phyloP scores from a whole-genome alignment of 2,113 vertebrate species.

The Brevimyrus niger region DNA sequence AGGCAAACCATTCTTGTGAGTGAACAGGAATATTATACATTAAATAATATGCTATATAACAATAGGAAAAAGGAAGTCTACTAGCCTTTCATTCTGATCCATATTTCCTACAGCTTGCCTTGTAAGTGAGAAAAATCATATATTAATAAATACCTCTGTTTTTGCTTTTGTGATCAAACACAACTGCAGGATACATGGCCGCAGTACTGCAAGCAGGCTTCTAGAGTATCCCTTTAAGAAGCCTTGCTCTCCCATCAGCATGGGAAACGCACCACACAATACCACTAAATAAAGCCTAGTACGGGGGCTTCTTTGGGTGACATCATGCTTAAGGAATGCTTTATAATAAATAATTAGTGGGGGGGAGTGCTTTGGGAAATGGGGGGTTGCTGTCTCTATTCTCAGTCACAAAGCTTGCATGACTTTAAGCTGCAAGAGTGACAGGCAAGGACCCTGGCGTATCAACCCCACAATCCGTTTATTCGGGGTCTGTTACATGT shows the following conservation, averaged over 20 bases:
- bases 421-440: conserved; percentile 35
- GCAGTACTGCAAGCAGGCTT: background rate
- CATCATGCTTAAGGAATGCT: conserved; percentile 40
- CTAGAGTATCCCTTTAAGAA: conserved; percentile 28
- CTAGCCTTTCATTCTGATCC: background rate
- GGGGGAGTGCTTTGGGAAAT: conserved; percentile 30
- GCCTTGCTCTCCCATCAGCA: conserved; percentile 29
- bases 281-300: conserved; percentile 36
- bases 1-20: background rate
- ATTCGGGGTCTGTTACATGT: conserved; percentile 24
- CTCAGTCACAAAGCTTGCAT: conserved; percentile 33
- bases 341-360: conserved; percentile 22
- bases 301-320: conserved; percentile 37
- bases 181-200: conserved; percentile 8
- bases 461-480: conserved; percentile 29
- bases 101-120: background rate
- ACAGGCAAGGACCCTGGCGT: conserved; percentile 33
- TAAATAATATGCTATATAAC: background rate
- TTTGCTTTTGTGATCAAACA: background rate
- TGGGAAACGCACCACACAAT: conserved; percentile 39
- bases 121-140: background rate
- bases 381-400: conserved; percentile 29
- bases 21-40: background rate
- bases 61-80: background rate
- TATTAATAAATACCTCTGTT: background rate